These are phyloP conservation scores for Melanogrammus aeglefinus DNA, from an alignment of 2,797 vertebrate species.

Conservation along the genomic window DNA sequence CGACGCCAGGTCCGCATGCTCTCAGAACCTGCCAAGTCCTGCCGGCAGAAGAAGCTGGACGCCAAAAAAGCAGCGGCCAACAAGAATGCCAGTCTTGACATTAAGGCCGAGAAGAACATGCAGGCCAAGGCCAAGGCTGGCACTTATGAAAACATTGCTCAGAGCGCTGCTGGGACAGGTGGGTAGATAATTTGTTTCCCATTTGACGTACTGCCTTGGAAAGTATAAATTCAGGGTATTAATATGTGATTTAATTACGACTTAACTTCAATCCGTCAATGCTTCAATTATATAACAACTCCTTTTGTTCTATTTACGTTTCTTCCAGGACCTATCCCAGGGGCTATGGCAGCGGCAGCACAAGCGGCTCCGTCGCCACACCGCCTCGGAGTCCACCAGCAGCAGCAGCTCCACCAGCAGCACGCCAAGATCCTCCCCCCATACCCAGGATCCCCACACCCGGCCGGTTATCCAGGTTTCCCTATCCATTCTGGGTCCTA, in stretches of 20 bases:
- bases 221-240: neutral
- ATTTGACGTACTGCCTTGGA: neutral
- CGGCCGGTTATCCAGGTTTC: slow-evolving; percentile 77
- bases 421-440: slow-evolving; percentile 71
- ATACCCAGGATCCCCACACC: slow-evolving; percentile 76
- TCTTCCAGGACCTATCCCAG: slow-evolving; percentile 56
- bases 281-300: neutral
- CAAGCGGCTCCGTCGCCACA: slow-evolving; percentile 67
- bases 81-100: slow-evolving; percentile 82
- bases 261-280: neutral
- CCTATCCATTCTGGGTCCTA: slow-evolving; percentile 76
- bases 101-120: slow-evolving; percentile 84
- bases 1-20: slow-evolving; percentile 93
- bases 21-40: slow-evolving; percentile 90
- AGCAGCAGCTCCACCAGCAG: slow-evolving; percentile 67
- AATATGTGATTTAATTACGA: neutral
- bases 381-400: slow-evolving; percentile 60
- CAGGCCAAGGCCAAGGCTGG: slow-evolving; percentile 79
- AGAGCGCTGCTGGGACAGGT: slow-evolving; percentile 67
- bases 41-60: slow-evolving; percentile 93
- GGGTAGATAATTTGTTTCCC: slow-evolving; percentile 20
- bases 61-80: slow-evolving; percentile 88
- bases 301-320: slow-evolving; percentile 11
- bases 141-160: slow-evolving; percentile 68
- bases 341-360: slow-evolving; percentile 53